Evolutionary conservation across 2,113 vertebrate species (phyloP), one percentile per base, ranked within the genome.

Genomic region (Mustela lutreola): DNA sequence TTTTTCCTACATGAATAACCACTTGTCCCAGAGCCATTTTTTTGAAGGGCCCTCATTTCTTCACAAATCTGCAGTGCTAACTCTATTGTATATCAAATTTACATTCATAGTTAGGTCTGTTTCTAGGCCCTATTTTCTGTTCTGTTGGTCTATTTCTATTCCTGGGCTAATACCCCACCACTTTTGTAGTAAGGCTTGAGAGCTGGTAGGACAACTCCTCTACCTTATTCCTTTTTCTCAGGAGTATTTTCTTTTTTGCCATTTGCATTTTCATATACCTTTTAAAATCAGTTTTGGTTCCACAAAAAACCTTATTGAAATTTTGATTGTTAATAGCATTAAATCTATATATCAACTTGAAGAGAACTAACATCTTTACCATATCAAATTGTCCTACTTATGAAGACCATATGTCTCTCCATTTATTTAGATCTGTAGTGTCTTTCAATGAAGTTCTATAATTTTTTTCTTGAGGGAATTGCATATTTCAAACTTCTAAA

Each of bases 391-490:
- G 91, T 45, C 50, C 63, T 80, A 7, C 76, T 50, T 94, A 15
- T 81, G 79, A 86, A 96, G 73, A 92, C 28, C 93, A 11, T 90
- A 28, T 79, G 39, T 70, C 33, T 78, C 45, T 94, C 78, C 83
- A 67, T 89, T 91, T 96, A 58, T 63, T 84, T 88, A 71, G 14
- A 28, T 88, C 16, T 91, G 95, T 65, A 80, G 48, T 81, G 21
- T 93, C 82, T 97, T 92, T 94, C 39, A 92, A 45, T 67, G 63
- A 94, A 92, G 31, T 82, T 95, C 93, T 85, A 63, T 63, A 56
- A 91, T 90, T 28, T 94, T 95, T 86, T 94, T 58, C 42, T 88
- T 81, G 84, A 79, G 60, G 56, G 39, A 88, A 71, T 85, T 91
- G 56, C 19, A 39, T 90, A 92, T 83, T 95, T 97, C 93, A 28